Evolutionary conservation across 2,888 invertebrate genomes (phyloP), one percentile per base, ranked within the genome.

Genomic region (Trissonchulus latispiculum): DNA sequence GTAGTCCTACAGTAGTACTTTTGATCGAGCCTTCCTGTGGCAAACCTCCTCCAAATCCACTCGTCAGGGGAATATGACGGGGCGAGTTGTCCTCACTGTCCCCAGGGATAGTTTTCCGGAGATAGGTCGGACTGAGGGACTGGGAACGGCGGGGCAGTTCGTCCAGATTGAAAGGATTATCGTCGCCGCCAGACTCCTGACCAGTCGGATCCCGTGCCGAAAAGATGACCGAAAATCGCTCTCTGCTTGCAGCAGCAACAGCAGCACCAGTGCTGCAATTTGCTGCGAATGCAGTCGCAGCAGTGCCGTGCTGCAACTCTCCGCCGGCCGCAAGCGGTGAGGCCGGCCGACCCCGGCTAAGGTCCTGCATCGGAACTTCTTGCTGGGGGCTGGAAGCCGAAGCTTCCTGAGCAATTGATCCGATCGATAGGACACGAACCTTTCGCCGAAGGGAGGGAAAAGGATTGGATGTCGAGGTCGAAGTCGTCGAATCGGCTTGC

Each of bases 41-140:
- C n/a, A n/a, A n/a, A 48, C 23, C 8, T 8, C 48, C 48, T 15
- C 8, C 48, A 23, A 23, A 15, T 8, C 48, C 48, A 8, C 8
- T 15, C 8, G 48, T 48, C 48, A 15, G 48, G 48, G 8, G 8
- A 8, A 48, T 23, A 48, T 48, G 48, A 48, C 48, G 23, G 23
- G 48, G 48, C 23, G 48, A 48, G 48, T 8, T 23, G 8, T 48
- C 48, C 8, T 8, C 48, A 23, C 48, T 48, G 48, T 48, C 48
- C 8, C 48, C 48, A 15, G 48, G 48, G 8, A 48, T 48, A 23
- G 48, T 48, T 29, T 64, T 29, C 66, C 66, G 31, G 8, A 64
- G 28, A 8, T 15, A n/a, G 28, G 66, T 64, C 66, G 66, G 66
- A 64, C 66, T 64, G 8, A 64, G 66, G 15, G 66, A 64, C 28